Base-by-base conservation (phyloP, 2,113 vertebrate species). In the Anoplopoma fimbria region DNA sequence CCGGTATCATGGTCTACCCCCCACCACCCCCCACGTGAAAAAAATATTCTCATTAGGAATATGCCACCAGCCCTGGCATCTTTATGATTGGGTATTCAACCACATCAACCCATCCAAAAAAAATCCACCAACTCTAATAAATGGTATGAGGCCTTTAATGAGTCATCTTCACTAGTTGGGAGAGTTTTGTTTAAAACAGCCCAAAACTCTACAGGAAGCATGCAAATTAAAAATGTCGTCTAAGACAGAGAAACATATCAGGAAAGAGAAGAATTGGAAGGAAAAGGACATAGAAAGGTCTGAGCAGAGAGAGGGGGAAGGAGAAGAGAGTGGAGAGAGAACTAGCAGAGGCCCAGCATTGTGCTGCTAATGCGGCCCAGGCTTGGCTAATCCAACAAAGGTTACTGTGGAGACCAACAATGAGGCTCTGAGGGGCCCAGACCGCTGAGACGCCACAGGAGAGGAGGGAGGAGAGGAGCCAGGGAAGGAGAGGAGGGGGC, bases 321-420 rank as follows among this genome's bases (percentile, higher is more conserved):
- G 36, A 57, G 53, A 49, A 25, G 71, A 58, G n/a, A n/a, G n/a
- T n/a, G n/a, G n/a, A n/a, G n/a, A 40, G 75, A 82, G 76, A 69
- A 77, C 34, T 65, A 76, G 80, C 23, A 75, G 85, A 88, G 93
- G 79, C 87, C 87, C 74, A 9, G 85, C 92, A 93, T 95, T 96
- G 94, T 95, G 91, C 92, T 95, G 92, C 93, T 93, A 95, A 95
- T 95, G 89, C 67, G 36, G 83, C 83, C 90, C 90, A 91, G 88
- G 90, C 89, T 84, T 75, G 89, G 68, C 62, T 75, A 67, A 89
- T 84, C 83, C 83, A 94, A 95, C 92, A 95, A 95, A 95, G 92
- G 95, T 95, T 96, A 83, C 93, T 86, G 91, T 95, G 94, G 95
- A 92, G 93, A 96, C 91, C 91, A 89, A 93, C 93, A 96, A 95